Percentiles rank a stretch among this genome's conserved stretches.
Conservation (phyloP, 1,140 invertebrate species). For the Neotoxoptera formosana region DNA sequence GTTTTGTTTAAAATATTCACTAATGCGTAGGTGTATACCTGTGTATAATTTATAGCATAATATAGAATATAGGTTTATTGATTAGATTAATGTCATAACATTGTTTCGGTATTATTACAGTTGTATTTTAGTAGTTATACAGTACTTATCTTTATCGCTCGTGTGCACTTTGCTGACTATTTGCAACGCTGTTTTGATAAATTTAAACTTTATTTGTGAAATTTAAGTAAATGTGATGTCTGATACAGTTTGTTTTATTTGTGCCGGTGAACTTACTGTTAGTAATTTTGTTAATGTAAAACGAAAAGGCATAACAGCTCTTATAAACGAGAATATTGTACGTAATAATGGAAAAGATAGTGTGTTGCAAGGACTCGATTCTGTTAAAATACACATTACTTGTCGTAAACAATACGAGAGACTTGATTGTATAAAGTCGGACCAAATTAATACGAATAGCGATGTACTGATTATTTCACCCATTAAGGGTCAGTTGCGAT, state of each 20-base stretch:
- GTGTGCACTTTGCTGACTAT: neutral
- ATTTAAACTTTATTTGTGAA: too few relatives aligned
- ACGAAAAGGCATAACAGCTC: neutral
- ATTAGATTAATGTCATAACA: too few relatives aligned
- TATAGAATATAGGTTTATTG: too few relatives aligned
- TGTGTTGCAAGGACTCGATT: conserved; percentile 19
- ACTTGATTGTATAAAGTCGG: neutral
- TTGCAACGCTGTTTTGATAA: neutral
- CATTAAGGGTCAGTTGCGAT: neutral
- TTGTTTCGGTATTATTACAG: too few relatives aligned
- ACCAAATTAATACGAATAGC: neutral
- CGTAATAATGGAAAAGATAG: neutral
- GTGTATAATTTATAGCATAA: too few relatives aligned
- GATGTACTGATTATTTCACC: neutral
- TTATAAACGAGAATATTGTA: conserved; percentile 5
- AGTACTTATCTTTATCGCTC: neutral
- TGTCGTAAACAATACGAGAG: conserved; percentile 19
- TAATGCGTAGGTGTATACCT: too few relatives aligned
- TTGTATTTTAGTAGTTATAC: neutral
- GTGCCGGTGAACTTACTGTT: neutral
- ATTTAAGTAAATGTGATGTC: conserved; percentile 1
- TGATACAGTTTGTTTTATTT: conserved; percentile 23
- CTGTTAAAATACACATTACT: conserved; percentile 21
- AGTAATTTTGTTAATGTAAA: conserved; percentile 19
- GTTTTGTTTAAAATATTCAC: too few relatives aligned